phyloP scores from a whole-genome alignment of 2,888 invertebrate genomes.

The Drosophila anomelani region DNA sequence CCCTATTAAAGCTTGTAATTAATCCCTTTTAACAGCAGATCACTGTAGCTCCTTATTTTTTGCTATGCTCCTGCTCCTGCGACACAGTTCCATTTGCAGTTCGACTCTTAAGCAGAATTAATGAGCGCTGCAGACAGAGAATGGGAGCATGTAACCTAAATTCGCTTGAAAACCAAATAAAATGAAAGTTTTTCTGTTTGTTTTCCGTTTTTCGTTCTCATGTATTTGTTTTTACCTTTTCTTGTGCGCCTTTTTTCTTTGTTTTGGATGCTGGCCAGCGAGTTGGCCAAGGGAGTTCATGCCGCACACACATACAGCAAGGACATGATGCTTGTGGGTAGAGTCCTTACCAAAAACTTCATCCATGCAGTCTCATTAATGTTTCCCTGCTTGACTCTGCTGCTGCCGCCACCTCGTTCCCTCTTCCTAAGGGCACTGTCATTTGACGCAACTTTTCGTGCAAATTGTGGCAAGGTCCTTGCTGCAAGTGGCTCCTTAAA shows the following conservation, averaged over 20 bases:
- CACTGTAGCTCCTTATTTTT: slow-evolving; percentile 12
- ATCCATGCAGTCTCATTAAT: slow-evolving; percentile 47
- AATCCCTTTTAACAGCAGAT: not conserved
- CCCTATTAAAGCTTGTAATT: not conserved
- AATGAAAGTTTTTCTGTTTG: slow-evolving; percentile 51
- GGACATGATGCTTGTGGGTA: slow-evolving; percentile 20
- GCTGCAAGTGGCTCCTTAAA: slow-evolving; percentile 45
- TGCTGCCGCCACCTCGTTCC: not conserved
- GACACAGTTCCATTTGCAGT: slow-evolving; percentile 49
- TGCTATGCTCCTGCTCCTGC: slow-evolving; percentile 14
- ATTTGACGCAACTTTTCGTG: slow-evolving; percentile 43
- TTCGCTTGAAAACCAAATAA: slow-evolving; percentile 52
- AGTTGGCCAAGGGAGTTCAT: slow-evolving; percentile 23
- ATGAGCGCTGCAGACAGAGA: slow-evolving; percentile 26
- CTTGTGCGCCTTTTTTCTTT: slow-evolving; percentile 34
- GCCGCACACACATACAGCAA: slow-evolving; percentile 13
- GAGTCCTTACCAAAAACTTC: slow-evolving; percentile 36
- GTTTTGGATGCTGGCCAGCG: slow-evolving; percentile 40
- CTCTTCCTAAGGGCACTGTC: not conserved
- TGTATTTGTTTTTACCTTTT: slow-evolving; percentile 26
- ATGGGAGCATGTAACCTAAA: slow-evolving; percentile 53
- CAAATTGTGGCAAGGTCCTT: slow-evolving; percentile 53
- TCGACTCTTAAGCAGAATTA: slow-evolving; percentile 56
- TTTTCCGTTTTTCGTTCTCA: slow-evolving; percentile 47
- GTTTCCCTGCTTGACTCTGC: slow-evolving; percentile 2